phyloP scores from a whole-genome alignment of 2,797 vertebrate genomes.

The Tamandua tetradactyla region DNA sequence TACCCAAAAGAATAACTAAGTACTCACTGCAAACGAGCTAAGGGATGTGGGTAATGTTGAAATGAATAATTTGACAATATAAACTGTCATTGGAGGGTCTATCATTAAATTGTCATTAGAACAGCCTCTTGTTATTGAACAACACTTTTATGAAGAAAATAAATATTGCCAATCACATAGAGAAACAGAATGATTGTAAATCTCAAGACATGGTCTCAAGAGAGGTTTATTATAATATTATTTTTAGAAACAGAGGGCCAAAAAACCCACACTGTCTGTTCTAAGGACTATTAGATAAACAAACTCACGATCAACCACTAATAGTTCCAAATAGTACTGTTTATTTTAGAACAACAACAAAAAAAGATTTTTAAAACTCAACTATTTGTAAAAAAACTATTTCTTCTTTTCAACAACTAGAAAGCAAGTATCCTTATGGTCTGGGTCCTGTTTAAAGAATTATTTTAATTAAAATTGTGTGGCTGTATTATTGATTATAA shows the following conservation, averaged over 20 bases:
- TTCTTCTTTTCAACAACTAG: constrained; percentile 7
- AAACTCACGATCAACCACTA: constrained; percentile 50
- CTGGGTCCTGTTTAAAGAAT: constrained; percentile 37
- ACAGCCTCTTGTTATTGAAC: constrained; percentile 54
- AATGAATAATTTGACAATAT: constrained; percentile 78
- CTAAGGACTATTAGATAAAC: constrained; percentile 14
- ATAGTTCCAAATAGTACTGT: background rate
- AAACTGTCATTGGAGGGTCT: constrained; percentile 51
- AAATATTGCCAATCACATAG: constrained; percentile 70
- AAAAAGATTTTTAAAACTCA: constrained; percentile 37
- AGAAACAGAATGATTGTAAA: constrained; percentile 66
- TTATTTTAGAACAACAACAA: constrained; percentile 45
- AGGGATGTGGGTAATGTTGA: constrained; percentile 63
- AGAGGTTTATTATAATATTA: constrained; percentile 65
- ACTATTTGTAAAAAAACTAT: background rate
- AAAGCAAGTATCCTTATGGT: background rate
- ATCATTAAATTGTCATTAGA: constrained; percentile 65
- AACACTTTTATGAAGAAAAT: constrained; percentile 65
- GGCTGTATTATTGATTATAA: constrained; percentile 17
- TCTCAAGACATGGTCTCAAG: constrained; percentile 63
- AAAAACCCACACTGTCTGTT: constrained; percentile 12
- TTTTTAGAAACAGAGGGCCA: constrained; percentile 63
- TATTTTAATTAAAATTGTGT: constrained; percentile 52
- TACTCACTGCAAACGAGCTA: constrained; percentile 44
- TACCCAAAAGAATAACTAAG: constrained; percentile 76